A percentile compares a stretch with the other conserved stretches of the same genome.
These are phyloP conservation scores for Macrocentrus cingulum DNA, from an alignment of 1,140 invertebrate species.

Conservation along the genomic window DNA sequence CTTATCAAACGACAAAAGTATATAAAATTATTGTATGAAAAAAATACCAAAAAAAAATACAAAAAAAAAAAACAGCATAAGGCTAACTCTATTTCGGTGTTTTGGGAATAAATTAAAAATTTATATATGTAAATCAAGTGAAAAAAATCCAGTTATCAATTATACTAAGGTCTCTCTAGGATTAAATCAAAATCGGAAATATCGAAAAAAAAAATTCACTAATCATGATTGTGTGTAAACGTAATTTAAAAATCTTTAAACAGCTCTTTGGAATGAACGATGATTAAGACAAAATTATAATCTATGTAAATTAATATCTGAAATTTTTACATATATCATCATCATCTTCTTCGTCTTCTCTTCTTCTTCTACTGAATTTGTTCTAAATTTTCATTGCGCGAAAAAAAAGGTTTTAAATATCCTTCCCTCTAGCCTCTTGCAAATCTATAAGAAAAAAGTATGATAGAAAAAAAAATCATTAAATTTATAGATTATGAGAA, in stretches of 20 bases:
- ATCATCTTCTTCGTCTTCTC: too few relatives aligned
- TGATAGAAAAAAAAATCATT: constrained; percentile 38
- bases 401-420: constrained; percentile 23
- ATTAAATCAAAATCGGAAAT: constrained; percentile 39
- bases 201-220: constrained; percentile 41
- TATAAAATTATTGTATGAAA: constrained; percentile 49
- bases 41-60: constrained; percentile 48
- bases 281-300: constrained; percentile 14
- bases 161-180: constrained; percentile 54
- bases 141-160: constrained; percentile 48
- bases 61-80: constrained; percentile 53
- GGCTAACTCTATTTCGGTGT: constrained; percentile 55
- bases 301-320: constrained; percentile 19
- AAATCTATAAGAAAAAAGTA: constrained; percentile 12
- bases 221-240: constrained; percentile 56
- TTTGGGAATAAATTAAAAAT: constrained; percentile 57
- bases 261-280: constrained; percentile 20
- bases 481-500: constrained; percentile 56
- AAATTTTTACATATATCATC: constrained; percentile 31
- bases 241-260: constrained; percentile 25
- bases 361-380: too few relatives aligned
- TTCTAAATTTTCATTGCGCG: constrained; percentile 49
- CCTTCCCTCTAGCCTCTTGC: constrained; percentile 23
- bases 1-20: constrained; percentile 52
- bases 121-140: constrained; percentile 42